phyloP scores from a whole-genome alignment of 2,113 vertebrate genomes.

The Protobothrops mucrosquamatus region DNA sequence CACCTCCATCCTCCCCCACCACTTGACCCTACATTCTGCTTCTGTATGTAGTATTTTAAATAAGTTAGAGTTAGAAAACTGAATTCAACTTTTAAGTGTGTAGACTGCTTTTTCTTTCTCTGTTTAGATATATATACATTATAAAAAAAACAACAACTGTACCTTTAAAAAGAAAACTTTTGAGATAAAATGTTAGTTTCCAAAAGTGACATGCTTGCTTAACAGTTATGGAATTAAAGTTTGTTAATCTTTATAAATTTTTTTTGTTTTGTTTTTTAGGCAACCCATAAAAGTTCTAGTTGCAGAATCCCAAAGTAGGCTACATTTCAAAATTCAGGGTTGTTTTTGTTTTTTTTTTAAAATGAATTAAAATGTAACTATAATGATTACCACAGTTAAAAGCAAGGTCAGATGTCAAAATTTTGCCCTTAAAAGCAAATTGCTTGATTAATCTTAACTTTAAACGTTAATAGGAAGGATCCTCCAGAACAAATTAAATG shows the following conservation, averaged over 20 bases:
- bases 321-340: constrained; percentile 99
- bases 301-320: constrained; percentile 99
- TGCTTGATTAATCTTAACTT: constrained; percentile 68
- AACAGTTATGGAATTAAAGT: constrained; percentile 78
- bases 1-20: constrained; percentile 69
- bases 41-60: constrained; percentile 77
- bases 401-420: constrained; percentile 71
- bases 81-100: constrained; percentile 69
- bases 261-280: constrained; percentile 66
- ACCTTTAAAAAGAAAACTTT: constrained; percentile 74
- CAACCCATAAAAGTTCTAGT: constrained; percentile 86
- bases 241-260: constrained; percentile 70
- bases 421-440: constrained; percentile 73
- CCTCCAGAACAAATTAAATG: constrained; percentile 74
- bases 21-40: constrained; percentile 73
- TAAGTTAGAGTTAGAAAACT: constrained; percentile 72
- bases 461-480: constrained; percentile 72
- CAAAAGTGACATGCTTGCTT: constrained; percentile 77
- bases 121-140: constrained; percentile 65
- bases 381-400: constrained; percentile 73
- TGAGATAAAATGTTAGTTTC: constrained; percentile 77
- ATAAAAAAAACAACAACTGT: constrained; percentile 75
- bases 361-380: constrained; percentile 73
- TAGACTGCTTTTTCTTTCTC: constrained; percentile 73
- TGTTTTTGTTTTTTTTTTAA: constrained; percentile 67